Base-by-base conservation (phyloP, 2,113 vertebrate genomes). In the Agelaius phoeniceus region DNA sequence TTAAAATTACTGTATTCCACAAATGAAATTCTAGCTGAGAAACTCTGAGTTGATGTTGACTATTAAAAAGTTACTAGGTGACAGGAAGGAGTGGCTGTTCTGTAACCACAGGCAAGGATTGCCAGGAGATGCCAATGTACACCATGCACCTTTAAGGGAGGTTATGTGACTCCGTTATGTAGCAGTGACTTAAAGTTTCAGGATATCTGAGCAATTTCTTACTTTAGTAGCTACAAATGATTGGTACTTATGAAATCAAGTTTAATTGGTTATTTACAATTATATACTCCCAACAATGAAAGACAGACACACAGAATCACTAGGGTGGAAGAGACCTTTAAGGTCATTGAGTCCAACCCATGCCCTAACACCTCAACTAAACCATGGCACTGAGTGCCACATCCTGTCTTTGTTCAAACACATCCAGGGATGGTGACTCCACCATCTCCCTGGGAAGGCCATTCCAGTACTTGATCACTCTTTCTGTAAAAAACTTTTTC, bases 31-130 rank as follows among this genome's bases (percentile, higher is more conserved):
- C 59, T 71, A 87, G 41, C 92, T 97, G 69, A 73, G 84, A 75
- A 96, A 68, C 28, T 80, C 43, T 65, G 37, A 95, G 85, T 89
- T 97, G 55, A 67, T 98, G 95, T 97, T 98, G 95, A 97, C 94
- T 51, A 90, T 80, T 78, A 88, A 94, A 78, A 97, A 94, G 97
- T 98, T 97, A 94, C 97, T 95, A 98, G 96, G 98, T 97, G 95
- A 98, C 95, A 95, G 90, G 57, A 77, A 94, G 96, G 84, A 84
- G 94, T 89, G 97, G 77, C 75, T 63, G 35, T 87, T 54, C 46
- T 67, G 87, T 84, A 95, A 65, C 76, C 24, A 62, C 0, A 1
- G 63, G 33, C 31, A 41, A 57, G 35, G 55, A 48, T 55, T 92
- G 21, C 57, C 77, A 74, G 71, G 62, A 81, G 72, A 68, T 6